Evolutionary conservation across 2,888 invertebrate genomes (phyloP).

Genomic region (Acanthopleura granulata): DNA sequence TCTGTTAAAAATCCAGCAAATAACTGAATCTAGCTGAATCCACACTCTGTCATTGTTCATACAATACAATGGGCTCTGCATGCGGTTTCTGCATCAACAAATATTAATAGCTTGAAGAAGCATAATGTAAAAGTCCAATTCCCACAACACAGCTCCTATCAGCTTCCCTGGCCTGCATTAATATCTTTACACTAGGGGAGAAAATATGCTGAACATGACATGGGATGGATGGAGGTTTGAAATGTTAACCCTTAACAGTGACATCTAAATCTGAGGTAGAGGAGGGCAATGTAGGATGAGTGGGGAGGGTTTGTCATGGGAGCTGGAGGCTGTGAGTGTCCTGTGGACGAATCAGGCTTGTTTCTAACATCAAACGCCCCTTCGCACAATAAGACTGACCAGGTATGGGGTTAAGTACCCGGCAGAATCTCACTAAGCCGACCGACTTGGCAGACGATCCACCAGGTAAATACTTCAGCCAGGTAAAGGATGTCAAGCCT

Average conservation of each 20-base stretch:
- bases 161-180: not conserved
- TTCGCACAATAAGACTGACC: not conserved
- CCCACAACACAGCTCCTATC: no score
- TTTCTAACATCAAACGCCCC: not conserved
- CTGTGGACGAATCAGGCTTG: not conserved
- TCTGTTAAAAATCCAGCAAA: no score
- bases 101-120: no score
- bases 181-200: not conserved
- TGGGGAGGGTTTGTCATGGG: not conserved
- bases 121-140: no score
- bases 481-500: no score
- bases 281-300: not conserved
- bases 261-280: not conserved
- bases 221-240: not conserved
- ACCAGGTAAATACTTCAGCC: not conserved
- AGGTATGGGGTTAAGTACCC: constrained; percentile 8
- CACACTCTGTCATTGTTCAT: no score
- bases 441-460: constrained; percentile 2
- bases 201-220: not conserved
- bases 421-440: constrained; percentile 11
- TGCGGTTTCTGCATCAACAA: no score
- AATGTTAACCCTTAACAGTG: not conserved
- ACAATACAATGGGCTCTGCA: no score
- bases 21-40: no score
- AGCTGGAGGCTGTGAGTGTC: not conserved